phyloP scores from a whole-genome alignment of 2,113 vertebrate genomes.

The Gulo gulo region DNA sequence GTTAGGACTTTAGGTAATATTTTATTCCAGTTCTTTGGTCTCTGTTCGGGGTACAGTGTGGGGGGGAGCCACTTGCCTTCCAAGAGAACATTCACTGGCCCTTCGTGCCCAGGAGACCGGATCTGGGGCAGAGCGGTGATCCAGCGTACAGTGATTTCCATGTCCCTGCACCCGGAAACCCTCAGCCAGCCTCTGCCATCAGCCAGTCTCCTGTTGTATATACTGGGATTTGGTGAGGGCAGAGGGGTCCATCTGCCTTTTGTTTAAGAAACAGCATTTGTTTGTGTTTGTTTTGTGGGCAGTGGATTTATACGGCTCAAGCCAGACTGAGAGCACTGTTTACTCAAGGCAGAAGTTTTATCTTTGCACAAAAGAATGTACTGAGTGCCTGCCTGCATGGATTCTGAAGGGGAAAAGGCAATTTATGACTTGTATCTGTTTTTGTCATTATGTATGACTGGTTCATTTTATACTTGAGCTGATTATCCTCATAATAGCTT shows the following conservation, averaged over 20 bases:
- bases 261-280: slow-evolving; percentile 59
- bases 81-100: background rate
- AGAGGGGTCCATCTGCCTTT: slow-evolving; percentile 39
- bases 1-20: background rate
- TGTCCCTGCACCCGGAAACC: background rate
- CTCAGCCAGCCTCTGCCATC: background rate
- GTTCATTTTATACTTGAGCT: slow-evolving; percentile 81
- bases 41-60: background rate
- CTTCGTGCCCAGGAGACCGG: background rate
- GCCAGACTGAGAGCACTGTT: slow-evolving; percentile 28
- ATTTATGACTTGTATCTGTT: slow-evolving; percentile 83
- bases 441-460: slow-evolving; percentile 85
- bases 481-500: slow-evolving; percentile 87
- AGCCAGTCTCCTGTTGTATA: background rate
- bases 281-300: slow-evolving; percentile 53
- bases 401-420: slow-evolving; percentile 50
- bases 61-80: background rate
- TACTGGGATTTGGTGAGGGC: background rate
- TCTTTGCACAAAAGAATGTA: slow-evolving; percentile 71
- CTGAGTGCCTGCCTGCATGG: slow-evolving; percentile 53
- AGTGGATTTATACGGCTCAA: slow-evolving; percentile 55
- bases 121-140: background rate
- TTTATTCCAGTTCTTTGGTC: background rate
- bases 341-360: slow-evolving; percentile 66
- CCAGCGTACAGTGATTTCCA: background rate